Evolutionary conservation across 2,888 invertebrate species (phyloP).

Genomic region (Idaea biselata): DNA sequence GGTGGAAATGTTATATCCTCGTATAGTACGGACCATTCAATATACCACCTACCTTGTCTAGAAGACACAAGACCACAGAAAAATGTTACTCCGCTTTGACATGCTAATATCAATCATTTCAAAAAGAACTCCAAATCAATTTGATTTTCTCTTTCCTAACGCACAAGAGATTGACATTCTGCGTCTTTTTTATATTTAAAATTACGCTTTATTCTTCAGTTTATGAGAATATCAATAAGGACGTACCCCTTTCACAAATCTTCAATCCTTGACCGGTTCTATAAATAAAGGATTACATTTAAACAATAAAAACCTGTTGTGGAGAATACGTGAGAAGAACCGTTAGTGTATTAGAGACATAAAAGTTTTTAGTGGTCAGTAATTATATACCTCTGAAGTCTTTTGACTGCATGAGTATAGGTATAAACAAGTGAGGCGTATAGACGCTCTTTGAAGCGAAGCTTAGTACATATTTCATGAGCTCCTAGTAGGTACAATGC

Average conservation of each 20-base stretch:
- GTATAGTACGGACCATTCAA: too few relatives aligned
- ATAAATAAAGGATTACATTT: conserved; percentile 33
- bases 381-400: conserved; percentile 25
- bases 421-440: conserved; percentile 30
- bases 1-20: too few relatives aligned
- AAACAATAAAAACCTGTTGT: conserved; percentile 57
- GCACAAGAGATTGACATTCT: not conserved
- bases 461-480: conserved; percentile 74
- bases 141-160: conserved; percentile 10
- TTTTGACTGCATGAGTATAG: conserved; percentile 21
- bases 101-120: conserved; percentile 20
- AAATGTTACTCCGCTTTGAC: conserved; percentile 16
- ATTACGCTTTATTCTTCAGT: not conserved
- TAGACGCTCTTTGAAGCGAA: conserved; percentile 63
- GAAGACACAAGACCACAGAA: conserved; percentile 1
- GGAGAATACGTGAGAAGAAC: conserved; percentile 45
- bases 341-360: conserved; percentile 18
- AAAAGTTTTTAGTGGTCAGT: conserved; percentile 16
- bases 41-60: too few relatives aligned
- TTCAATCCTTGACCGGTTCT: conserved; percentile 43
- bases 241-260: conserved; percentile 30
- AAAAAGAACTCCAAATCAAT: conserved; percentile 20
- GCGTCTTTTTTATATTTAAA: not conserved
- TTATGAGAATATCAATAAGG: not conserved
- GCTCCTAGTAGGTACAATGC: conserved; percentile 67